Base-by-base conservation (phyloP, 2,888 invertebrate genomes). In the Pollenia angustigena region DNA sequence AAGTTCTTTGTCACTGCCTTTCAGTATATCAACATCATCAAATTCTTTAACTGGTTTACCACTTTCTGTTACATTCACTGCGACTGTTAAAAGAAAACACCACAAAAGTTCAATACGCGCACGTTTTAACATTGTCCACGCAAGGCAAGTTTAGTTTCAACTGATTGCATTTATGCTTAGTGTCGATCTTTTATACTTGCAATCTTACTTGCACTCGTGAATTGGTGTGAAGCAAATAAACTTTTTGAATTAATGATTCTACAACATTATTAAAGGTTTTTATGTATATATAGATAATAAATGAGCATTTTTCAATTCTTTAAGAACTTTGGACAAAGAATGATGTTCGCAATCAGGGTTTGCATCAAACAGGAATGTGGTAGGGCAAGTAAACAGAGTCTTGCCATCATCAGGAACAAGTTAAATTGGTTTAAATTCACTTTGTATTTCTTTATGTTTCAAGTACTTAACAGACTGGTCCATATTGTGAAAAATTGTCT, bases 1-100 rank as follows among this genome's bases (percentile, higher is more conserved):
- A 1, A 93, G 89, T 58, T 93, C 92, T 80, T 93, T 92, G 60
- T 92, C 91, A 60, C 88, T 90, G 56, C 92, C 93, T 52, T 89
- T 89, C 32, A 89, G 88, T 3, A 54, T n/a, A 3, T 79, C 87
- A 18, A 88, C 89, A 60, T 81, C 64, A 32, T 6, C 32, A 32
- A 32, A 32, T 9, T 76, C 78, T 89, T 76, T 0, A 79, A 75
- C 60, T 82, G 88, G n/a, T 84, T 88, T 14, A 23, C 66, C 46
- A 68, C 46, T 44, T 40, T 44, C 72, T 2, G 48, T 60, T 18
- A 50, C 48, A 72, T 44, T 72, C 68, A 76, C 56, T 76, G 74
- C 64, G 64, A 66, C 18, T 2, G 84, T 9, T 18, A 81, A 78
- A 9, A n/a, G 40, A n/a, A 82, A 54, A n/a, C 50, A 69, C 23